Evolutionary conservation across 2,888 invertebrate genomes (phyloP), one percentile per base, ranked within the genome.

Genomic region (Diadegma fenestrale): DNA sequence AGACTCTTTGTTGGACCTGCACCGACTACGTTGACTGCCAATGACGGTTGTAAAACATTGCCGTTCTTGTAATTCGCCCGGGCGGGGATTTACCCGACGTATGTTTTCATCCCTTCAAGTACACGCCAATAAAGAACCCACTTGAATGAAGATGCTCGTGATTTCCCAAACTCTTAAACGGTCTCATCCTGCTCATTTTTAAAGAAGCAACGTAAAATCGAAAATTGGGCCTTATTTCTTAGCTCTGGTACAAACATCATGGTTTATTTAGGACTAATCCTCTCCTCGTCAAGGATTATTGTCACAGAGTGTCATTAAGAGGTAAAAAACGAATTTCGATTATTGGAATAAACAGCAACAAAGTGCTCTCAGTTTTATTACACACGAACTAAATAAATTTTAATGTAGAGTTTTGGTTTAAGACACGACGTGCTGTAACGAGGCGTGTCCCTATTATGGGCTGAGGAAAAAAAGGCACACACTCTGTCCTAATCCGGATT

Each of bases 91-190:
- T 68, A 33, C 51, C 69, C 69, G 22, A 17, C 14, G 66, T 4
- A 58, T 58, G 68, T 75, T 79, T 68, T 81, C 66, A 75, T 77
- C 26, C 75, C 43, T 41, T 30, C 43, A 43, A 63, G 72, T 45
- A 72, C 61, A 82, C 84, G 82, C 58, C 85, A 86, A 83, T 86
- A 84, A 88, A 87, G 76, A 86, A 86, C 82, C 86, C 86, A 79
- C 84, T 85, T 80, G 68, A 81, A 76, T 83, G 80, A 88, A 88
- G 87, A 85, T 87, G 12, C 54, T 58, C 26, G 26, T 26, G 1
- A 58, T 26, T 58, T 58, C 14, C 5, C 12, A 58, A 14, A 14
- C 26, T 58, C 26, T 14, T 14, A 26, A 26, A 26, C 12, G 10
- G 6, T 58, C 26, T 14, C 12, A 58, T 12, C 6, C 14, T 12